Percentiles rank a stretch among this genome's conserved stretches.
Conservation (phyloP, 2,888 invertebrate species). For the Parnassius apollo region DNA sequence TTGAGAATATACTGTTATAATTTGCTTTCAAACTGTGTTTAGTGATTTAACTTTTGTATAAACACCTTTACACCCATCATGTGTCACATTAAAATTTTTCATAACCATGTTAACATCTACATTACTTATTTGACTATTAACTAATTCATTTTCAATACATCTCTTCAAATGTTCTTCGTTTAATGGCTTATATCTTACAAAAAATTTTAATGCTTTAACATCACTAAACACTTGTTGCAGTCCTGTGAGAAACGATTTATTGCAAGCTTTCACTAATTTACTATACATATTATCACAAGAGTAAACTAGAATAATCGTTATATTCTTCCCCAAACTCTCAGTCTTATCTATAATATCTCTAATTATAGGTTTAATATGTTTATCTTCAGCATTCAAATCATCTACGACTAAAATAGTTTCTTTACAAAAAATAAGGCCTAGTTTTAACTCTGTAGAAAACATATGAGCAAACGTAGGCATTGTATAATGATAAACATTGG, state of each 20-base stretch:
- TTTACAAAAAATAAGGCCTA: slow-evolving; percentile 60
- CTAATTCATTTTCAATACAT: slow-evolving; percentile 61
- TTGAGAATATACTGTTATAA: slow-evolving; percentile 21
- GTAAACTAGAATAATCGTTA: slow-evolving; percentile 62
- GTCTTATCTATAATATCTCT: slow-evolving; percentile 52
- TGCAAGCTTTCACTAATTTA: slow-evolving; percentile 49
- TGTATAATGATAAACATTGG: slow-evolving; percentile 69
- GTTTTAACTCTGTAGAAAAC: slow-evolving; percentile 56
- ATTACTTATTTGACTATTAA: slow-evolving; percentile 36
- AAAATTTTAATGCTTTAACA: slow-evolving; percentile 46
- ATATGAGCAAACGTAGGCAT: slow-evolving; percentile 61
- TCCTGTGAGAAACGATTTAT: slow-evolving; percentile 41
- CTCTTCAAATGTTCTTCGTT: slow-evolving; percentile 50
- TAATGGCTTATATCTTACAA: slow-evolving; percentile 57
- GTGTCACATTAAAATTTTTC: slow-evolving; percentile 61
- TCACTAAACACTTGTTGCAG: slow-evolving; percentile 45
- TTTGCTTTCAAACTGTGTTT: slow-evolving; percentile 36
- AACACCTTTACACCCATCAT: slow-evolving; percentile 75
- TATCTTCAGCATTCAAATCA: slow-evolving; percentile 52
- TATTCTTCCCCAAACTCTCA: slow-evolving; percentile 49
- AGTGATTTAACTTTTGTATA: slow-evolving; percentile 65
- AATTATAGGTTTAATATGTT: slow-evolving; percentile 45
- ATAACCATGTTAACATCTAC: slow-evolving; percentile 45
- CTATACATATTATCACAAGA: slow-evolving; percentile 53
- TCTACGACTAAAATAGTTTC: slow-evolving; percentile 60